Evolutionary conservation across 2,797 vertebrate genomes (phyloP), one percentile per base, ranked within the genome.

Genomic region (Rousettus madagascariensis): DNA sequence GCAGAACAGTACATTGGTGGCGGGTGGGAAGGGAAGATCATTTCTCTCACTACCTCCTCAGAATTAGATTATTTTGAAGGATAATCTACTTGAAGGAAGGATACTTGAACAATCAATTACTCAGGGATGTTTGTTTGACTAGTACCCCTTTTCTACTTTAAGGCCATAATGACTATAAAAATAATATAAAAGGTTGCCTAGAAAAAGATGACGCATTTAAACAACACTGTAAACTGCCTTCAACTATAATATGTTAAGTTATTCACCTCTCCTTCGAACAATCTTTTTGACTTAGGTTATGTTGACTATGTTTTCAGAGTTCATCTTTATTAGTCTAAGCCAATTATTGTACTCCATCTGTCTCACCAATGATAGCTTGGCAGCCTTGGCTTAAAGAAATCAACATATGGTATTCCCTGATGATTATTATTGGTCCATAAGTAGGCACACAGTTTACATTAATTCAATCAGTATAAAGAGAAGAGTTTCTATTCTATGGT

Each of bases 361-460:
- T 91, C 30, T 90, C 10, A 41, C 20, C 49, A 72, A 16, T 49
- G 63, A 82, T n/a, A 38, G 33, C 10, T 72, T 36, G 26, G 59
- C 65, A 59, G 49, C 1, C 43, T 91, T 79, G 43, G 20, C 51
- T 72, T 69, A 85, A 80, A 49, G 53, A 16, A 82, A 22, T 65
- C 30, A 61, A 63, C n/a, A 53, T 53, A 36, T 57, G 65, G 11
- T 26, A 80, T 43, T 65, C 33, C 5, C 79, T 94, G 59, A 72
- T 93, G 61, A 79, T 84, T 43, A 43, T 63, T 83, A 53, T 38
- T 61, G 71, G 71, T 72, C 59, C 43, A 74, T 9, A 66, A 36
- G 24, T 53, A 61, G 19, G 22, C 30, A 46, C 7, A 30, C 3
- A 59, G 30, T 38, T 57, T 74, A 36, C 19, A 53, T 72, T 36